phyloP scores from a whole-genome alignment of 2,888 invertebrate species.

The Bembecia ichneumoniformis region DNA sequence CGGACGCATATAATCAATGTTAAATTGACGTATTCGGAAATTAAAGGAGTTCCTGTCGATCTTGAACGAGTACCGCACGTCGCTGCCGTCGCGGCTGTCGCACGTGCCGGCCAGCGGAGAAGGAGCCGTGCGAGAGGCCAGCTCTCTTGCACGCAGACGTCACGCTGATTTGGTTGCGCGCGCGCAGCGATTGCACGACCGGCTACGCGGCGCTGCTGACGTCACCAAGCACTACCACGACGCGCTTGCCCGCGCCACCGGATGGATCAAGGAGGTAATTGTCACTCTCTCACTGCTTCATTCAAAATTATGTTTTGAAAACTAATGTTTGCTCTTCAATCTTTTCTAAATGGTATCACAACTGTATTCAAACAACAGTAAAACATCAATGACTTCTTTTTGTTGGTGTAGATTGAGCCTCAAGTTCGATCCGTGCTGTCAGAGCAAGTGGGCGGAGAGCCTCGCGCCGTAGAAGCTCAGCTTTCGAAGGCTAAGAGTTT shows the following conservation, averaged over 20 bases:
- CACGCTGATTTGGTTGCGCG: constrained; percentile 87
- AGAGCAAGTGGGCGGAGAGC: constrained; percentile 89
- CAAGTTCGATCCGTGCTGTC: constrained; percentile 82
- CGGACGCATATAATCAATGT: no score
- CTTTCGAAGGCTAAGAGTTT: constrained; percentile 85
- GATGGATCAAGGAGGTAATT: constrained; percentile 81
- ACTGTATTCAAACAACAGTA: no score
- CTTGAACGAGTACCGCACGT: constrained; percentile 90
- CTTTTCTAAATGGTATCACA: no score
- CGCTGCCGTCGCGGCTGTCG: constrained; percentile 84
- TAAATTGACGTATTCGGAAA: no score
- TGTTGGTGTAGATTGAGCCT: constrained; percentile 70
- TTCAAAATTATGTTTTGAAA: no score
- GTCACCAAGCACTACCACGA: constrained; percentile 77
- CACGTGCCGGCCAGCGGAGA: constrained; percentile 81
- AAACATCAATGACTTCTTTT: no score
- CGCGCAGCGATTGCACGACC: constrained; percentile 87
- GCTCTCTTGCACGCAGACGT: constrained; percentile 82
- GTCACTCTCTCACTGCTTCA: neutral
- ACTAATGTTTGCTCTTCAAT: no score
- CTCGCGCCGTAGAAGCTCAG: constrained; percentile 89
- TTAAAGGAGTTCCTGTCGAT: constrained; percentile 82
- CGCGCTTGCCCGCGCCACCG: constrained; percentile 83
- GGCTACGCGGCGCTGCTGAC: constrained; percentile 82
- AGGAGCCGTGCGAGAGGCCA: constrained; percentile 83